Percentiles rank a stretch among this genome's conserved stretches.
These are phyloP conservation scores for Lepisosteus oculatus DNA, from an alignment of 2,113 vertebrate species.

Conservation along the genomic window DNA sequence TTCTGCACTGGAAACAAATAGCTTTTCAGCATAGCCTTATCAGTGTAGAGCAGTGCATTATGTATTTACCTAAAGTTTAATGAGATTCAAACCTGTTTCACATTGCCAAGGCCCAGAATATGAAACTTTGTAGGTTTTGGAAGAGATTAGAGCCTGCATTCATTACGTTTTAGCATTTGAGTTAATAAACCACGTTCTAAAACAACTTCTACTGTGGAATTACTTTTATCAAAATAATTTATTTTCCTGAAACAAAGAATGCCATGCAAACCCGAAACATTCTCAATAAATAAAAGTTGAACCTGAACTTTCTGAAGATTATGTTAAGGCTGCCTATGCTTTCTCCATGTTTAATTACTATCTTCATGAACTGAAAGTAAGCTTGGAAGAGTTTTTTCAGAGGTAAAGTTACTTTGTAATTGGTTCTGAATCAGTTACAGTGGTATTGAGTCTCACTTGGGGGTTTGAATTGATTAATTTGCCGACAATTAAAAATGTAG, in stretches of 20 bases:
- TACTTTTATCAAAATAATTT: too few relatives aligned
- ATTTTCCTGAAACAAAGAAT: too few relatives aligned
- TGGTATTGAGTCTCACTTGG: not conserved
- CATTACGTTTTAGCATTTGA: too few relatives aligned
- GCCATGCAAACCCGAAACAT: too few relatives aligned
- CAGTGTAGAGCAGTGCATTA: constrained; percentile 44
- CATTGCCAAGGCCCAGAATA: constrained; percentile 27
- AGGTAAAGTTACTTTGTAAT: not conserved
- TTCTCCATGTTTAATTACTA: too few relatives aligned
- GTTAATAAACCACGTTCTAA: too few relatives aligned
- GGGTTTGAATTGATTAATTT: constrained; percentile 6
- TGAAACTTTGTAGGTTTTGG: constrained; percentile 25
- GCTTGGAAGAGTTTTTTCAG: not conserved
- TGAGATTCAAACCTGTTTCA: constrained; percentile 43
- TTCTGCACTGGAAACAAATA: constrained; percentile 34
- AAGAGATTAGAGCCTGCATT: too few relatives aligned
- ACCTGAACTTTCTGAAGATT: too few relatives aligned
- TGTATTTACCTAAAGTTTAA: constrained; percentile 48
- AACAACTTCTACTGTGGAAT: too few relatives aligned
- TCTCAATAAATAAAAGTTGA: too few relatives aligned
- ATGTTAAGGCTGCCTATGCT: too few relatives aligned
- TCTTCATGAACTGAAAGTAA: not conserved
- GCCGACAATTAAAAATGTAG: constrained; percentile 13
- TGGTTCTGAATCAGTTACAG: not conserved
- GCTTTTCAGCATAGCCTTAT: constrained; percentile 46